phyloP scores from a whole-genome alignment of 2,113 vertebrate genomes.

The Thomomys bottae region DNA sequence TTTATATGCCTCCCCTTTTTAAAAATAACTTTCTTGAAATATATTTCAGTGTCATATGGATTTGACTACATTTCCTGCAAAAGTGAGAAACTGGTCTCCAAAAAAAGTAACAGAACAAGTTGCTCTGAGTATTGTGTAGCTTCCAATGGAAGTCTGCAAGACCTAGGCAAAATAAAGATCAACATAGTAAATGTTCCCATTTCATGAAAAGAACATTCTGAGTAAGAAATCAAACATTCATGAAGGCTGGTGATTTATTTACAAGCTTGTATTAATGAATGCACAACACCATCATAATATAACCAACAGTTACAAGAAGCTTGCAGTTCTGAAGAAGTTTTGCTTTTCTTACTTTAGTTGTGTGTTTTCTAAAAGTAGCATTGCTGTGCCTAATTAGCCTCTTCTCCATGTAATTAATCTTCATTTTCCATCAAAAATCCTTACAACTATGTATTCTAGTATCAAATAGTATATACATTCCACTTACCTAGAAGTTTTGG shows the following conservation, averaged over 20 bases:
- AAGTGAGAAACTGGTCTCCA: conserved; percentile 61
- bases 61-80: conserved; percentile 68
- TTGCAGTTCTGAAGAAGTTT: neutral
- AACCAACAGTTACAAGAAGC: conserved; percentile 13
- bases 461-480: neutral
- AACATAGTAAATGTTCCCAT: neutral
- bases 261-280: neutral
- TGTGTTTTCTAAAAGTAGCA: neutral
- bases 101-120: conserved; percentile 60
- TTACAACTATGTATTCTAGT: neutral
- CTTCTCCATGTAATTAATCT: neutral
- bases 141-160: conserved; percentile 39
- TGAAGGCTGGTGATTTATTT: conserved; percentile 1
- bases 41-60: conserved; percentile 69
- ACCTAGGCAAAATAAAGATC: conserved; percentile 19
- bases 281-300: neutral
- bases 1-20: conserved; percentile 62
- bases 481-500: neutral
- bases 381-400: neutral
- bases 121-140: neutral
- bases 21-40: conserved; percentile 76
- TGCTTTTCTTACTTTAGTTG: neutral
- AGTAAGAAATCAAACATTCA: conserved; percentile 9
- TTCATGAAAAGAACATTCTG: neutral
- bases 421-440: neutral